Percentiles rank a stretch among this genome's conserved stretches.
Conservation (phyloP, 2,888 invertebrate species). For the Pterostichus niger region DNA sequence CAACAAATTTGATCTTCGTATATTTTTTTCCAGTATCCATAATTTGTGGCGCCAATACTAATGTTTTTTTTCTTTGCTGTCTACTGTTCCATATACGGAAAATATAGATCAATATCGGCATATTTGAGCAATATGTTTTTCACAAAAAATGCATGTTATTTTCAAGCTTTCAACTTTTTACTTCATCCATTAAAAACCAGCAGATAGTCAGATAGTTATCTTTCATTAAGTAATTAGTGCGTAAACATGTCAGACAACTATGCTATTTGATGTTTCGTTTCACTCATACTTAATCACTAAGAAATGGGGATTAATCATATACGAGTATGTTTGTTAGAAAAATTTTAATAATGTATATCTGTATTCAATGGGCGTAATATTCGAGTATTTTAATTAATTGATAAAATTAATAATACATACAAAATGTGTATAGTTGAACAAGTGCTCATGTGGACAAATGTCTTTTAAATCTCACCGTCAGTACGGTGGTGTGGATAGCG, state of each 20-base stretch:
- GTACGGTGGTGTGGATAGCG: too few species aligned
- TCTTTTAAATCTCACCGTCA: too few species aligned
- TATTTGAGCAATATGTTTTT: slow-evolving; percentile 41
- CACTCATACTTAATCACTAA: neutral
- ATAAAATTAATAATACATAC: too few species aligned
- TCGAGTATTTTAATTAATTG: too few species aligned
- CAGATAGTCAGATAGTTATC: slow-evolving; percentile 40
- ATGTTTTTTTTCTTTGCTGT: slow-evolving; percentile 19
- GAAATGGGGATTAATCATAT: neutral
- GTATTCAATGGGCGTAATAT: too few species aligned
- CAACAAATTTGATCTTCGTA: neutral
- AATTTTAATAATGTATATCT: neutral
- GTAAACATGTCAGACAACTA: slow-evolving; percentile 11
- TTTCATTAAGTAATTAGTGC: slow-evolving; percentile 40
- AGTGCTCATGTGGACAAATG: too few species aligned
- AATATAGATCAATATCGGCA: slow-evolving; percentile 34
- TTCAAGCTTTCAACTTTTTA: slow-evolving; percentile 32
- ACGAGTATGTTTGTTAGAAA: neutral
- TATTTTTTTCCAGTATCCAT: neutral
- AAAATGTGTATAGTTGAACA: too few species aligned
- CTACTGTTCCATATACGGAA: slow-evolving; percentile 11
- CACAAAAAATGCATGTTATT: slow-evolving; percentile 22
- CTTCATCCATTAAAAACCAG: neutral
- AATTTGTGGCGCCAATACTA: slow-evolving; percentile 25
- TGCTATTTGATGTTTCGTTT: slow-evolving; percentile 12